Base-by-base conservation (phyloP, 2,888 invertebrate species). In the Caenorhabditis becei region DNA sequence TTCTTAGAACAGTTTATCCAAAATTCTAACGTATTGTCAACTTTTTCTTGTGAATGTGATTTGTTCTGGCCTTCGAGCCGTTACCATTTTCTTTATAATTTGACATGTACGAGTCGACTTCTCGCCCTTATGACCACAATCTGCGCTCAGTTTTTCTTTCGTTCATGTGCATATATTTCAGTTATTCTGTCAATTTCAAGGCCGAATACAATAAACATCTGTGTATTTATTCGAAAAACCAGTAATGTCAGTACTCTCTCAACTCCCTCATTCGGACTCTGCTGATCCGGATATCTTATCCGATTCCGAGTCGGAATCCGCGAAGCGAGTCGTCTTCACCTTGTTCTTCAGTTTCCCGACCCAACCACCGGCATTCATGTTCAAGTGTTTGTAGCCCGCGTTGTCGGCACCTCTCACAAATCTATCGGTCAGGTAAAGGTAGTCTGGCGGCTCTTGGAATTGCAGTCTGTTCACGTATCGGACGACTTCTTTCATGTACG, bases 361-460 rank as follows among this genome's bases (percentile, higher is more conserved):
- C 78, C 78, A 78, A 32, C 59, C 65, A 2, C 58, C 70, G 4
- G 23, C 44, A 14, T 28, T 23, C 23, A 32, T 4, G 16, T 59
- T 41, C 18, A 28, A 59, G 24, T 44, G 5, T 0, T 41, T 8
- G 14, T 24, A 59, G 1, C 53, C 44, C 16, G 18, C 37, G n/a
- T 28, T 24, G 4, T 47, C 54, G 41, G 66, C 78, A n/a, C 32
- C 14, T 7, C 18, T 2, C 0, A 20, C 0, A 1, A 78, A 11
- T 2, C 18, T 16, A 3, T 47, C 37, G 20, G 28, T 18, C 16
- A 78, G 35, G 23, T 47, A 61, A 14, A n/a, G 14, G 16, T 80
- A 80, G 32, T 66, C 63, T 18, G 78, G 78, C 10, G 53, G 11
- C 23, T 71, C 49, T 61, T 70, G 71, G 62, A 67, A 78, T 18